Evolutionary conservation across 2,113 vertebrate genomes (phyloP), one percentile per base, ranked within the genome.

Genomic region (Pholis gunnellus): DNA sequence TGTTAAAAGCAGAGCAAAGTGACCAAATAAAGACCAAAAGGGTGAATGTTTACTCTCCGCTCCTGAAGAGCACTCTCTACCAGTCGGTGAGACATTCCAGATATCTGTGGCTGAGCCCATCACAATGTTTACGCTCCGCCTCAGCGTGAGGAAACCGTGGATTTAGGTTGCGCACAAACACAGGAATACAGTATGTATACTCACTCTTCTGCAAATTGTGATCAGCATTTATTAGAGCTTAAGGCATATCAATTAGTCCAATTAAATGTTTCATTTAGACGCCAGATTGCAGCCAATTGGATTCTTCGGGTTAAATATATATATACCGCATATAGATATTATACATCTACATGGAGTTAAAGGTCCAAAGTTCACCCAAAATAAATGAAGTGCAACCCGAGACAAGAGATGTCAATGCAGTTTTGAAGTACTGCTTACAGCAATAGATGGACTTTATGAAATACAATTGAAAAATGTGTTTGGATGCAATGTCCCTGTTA

Each of bases 1-100:
- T 88, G 79, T 69, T 83, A 71, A 90, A 89, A 92, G 79, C 87
- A 78, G 65, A 48, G 67, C 79, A 93, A 91, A 93, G 89, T 89
- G 89, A 93, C 91, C 88, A 94, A 94, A 94, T 92, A 93, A 92
- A 94, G 90, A 87, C 78, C 87, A 93, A 88, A 89, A 82, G 87
- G 84, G 71, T 79, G 57, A 0, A 9, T 92, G 92, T 93, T 94
- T 93, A 94, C 86, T 78, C 78, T 75, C 31, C 0, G 48, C 57
- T 75, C 20, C 61, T 59, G 78, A 81, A 64, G 78, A 91, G 69
- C 71, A 75, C 89, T 86, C 79, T 87, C 79, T 42, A 80, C 56
- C 72, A 80, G 84, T 79, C 75, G 71, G 60, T 79, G 91, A 93
- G 72, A 90, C 89, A 87, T 82, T 88, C 79, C 88, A 92, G 91